phyloP scores from a whole-genome alignment of 2,797 vertebrate genomes.

The Lagocephalus sceleratus region DNA sequence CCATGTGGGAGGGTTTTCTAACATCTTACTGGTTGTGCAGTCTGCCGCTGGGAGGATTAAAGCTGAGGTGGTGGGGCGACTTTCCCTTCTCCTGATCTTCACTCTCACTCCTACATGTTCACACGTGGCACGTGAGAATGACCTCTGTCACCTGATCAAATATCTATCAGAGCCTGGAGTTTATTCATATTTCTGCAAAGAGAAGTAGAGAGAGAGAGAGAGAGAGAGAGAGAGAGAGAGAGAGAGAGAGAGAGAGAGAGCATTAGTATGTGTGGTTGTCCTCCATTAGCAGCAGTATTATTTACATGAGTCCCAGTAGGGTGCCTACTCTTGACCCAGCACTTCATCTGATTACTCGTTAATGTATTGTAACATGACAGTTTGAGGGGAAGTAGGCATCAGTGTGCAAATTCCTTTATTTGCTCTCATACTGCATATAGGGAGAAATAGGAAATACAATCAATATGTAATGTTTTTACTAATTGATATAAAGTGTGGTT shows the following conservation, averaged over 20 bases:
- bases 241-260: constrained; percentile 19
- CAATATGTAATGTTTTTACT: background rate
- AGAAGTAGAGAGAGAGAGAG: background rate
- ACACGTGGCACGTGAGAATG: constrained; percentile 13
- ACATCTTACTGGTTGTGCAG: constrained; percentile 45
- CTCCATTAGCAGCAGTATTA: constrained; percentile 65
- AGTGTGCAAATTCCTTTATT: constrained; percentile 7
- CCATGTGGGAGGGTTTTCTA: constrained; percentile 43
- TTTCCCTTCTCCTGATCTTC: constrained; percentile 46
- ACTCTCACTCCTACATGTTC: constrained; percentile 41
- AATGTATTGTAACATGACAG: constrained; percentile 41
- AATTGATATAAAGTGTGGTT: constrained; percentile 3
- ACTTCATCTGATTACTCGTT: constrained; percentile 32
- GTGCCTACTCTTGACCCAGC: constrained; percentile 28
- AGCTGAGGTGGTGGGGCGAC: constrained; percentile 42
- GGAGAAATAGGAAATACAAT: background rate
- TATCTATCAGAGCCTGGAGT: constrained; percentile 9
- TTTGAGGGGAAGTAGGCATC: constrained; percentile 22
- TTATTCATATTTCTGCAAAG: constrained; percentile 7
- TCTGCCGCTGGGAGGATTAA: constrained; percentile 64
- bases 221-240: constrained; percentile 4
- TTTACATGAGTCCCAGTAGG: constrained; percentile 60
- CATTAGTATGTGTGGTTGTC: constrained; percentile 51
- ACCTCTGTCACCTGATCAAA: constrained; percentile 15
- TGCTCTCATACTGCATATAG: background rate